Conservation (phyloP, 2,888 invertebrate genomes). For the Heliconius sara region DNA sequence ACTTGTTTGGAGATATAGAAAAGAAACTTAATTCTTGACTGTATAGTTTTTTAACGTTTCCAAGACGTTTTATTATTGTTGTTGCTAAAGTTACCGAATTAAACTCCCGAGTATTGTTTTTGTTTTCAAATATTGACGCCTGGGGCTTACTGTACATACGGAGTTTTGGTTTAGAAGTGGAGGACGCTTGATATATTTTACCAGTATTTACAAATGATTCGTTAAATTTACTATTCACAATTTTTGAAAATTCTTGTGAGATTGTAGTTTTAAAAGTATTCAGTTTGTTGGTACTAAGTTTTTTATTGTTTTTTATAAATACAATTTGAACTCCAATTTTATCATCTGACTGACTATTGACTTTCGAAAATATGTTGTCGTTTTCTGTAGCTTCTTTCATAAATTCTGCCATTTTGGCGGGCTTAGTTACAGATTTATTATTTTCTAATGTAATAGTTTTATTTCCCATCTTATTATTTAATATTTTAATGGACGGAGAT, state of each 20-base stretch:
- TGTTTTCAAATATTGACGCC: background rate
- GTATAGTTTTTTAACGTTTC: background rate
- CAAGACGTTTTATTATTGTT: background rate
- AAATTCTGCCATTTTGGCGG: background rate
- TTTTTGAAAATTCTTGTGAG: background rate
- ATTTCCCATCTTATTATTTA: background rate
- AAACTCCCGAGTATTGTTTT: background rate
- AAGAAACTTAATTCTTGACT: background rate
- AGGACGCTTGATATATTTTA: no score
- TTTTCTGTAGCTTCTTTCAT: background rate
- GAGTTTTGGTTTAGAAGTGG: no score
- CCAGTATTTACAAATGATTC: no score
- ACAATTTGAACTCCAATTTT: background rate
- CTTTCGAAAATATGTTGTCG: background rate
- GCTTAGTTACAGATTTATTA: background rate
- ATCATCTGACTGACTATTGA: background rate
- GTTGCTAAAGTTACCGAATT: background rate
- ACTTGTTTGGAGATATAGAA: conserved; percentile 1
- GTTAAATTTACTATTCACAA: background rate
- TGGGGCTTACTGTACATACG: background rate
- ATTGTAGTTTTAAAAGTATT: background rate
- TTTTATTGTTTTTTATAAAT: background rate
- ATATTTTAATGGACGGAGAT: background rate
- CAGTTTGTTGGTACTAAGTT: background rate
- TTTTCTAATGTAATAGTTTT: background rate